These are phyloP conservation scores for Lepidiolamprologus cunningtoni DNA, from an alignment of 2,113 vertebrate species.

Conservation along the genomic window DNA sequence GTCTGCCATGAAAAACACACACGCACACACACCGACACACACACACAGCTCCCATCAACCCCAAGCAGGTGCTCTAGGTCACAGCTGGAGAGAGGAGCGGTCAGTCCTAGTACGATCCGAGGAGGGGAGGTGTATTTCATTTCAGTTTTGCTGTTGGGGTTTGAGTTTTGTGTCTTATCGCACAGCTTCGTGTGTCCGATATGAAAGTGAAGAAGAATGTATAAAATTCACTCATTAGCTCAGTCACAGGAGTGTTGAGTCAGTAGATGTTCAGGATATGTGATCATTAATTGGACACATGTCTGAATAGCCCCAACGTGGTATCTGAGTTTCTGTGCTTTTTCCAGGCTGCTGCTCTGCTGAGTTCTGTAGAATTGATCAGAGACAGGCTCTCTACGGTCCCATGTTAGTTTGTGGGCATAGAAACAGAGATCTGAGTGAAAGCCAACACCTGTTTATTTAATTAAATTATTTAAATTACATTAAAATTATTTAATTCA, in stretches of 20 bases:
- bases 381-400: not conserved
- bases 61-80: slow-evolving; percentile 13
- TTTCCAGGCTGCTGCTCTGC: not conserved
- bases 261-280: not conserved
- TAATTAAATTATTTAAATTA: not conserved
- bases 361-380: not conserved
- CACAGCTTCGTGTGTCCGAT: not conserved
- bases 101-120: not conserved
- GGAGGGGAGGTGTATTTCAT: not conserved
- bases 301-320: not conserved
- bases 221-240: not conserved
- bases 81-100: not conserved
- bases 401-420: not conserved
- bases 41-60: slow-evolving; percentile 12
- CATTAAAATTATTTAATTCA: not conserved
- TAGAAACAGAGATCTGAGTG: not conserved
- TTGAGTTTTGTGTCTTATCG: not conserved
- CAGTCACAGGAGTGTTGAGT: not conserved
- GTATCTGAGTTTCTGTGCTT: not conserved
- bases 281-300: not conserved
- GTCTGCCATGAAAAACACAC: slow-evolving; percentile 27
- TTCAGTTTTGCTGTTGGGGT: not conserved
- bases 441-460: not conserved
- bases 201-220: not conserved
- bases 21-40: not conserved